Evolutionary conservation across 2,888 invertebrate species (phyloP), one percentile per base, ranked within the genome.

Genomic region (Teinopalpus imperialis): DNA sequence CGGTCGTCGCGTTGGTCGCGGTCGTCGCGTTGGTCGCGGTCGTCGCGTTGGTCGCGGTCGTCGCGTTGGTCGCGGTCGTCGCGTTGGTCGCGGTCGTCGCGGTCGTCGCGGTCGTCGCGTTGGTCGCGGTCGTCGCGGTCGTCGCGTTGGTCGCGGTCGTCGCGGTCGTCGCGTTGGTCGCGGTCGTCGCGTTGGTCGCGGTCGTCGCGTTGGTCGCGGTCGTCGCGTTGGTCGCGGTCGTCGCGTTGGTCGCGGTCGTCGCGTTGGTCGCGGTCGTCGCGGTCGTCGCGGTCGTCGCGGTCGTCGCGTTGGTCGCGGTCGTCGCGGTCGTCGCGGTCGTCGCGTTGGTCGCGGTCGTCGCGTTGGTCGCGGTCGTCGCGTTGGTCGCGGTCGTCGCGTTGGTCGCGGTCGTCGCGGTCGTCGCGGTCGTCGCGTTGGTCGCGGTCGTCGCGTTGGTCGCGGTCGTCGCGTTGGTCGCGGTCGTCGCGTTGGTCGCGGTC

Each of bases 81-180:
- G 95, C 93, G 68, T 55, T 23, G 52, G 47, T 69, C 58, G 90
- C 70, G 55, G 92, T 91, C 51, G 94, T 97, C 56, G 93, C 82
- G 54, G 80, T 93, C 96, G 93, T 50, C 93, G 89, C 59, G 92
- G 73, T 98, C 98, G 82, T 98, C 98, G 37, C 91, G 90, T 62
- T 96, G 95, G 82, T 99, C 99, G 69, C 94, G 94, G 10, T 92
- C 87, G 0, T 99, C 99, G 72, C 98, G 98, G n/a, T n/a, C 0
- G 98, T 97, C 71, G 97, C 97, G 80, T 98, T n/a, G n/a, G n/a
- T n/a, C n/a, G n/a, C n/a, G n/a, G n/a, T n/a, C n/a, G n/a, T n/a
- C n/a, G n/a, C n/a, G n/a, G 16, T 16, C 4, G 16, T 4, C 16
- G 16, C 16, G 16, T 4, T 16, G 16, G 16, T 4, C 47, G 4